phyloP scores from a whole-genome alignment of 1,140 invertebrate species.

The Drosophila biarmipes region DNA sequence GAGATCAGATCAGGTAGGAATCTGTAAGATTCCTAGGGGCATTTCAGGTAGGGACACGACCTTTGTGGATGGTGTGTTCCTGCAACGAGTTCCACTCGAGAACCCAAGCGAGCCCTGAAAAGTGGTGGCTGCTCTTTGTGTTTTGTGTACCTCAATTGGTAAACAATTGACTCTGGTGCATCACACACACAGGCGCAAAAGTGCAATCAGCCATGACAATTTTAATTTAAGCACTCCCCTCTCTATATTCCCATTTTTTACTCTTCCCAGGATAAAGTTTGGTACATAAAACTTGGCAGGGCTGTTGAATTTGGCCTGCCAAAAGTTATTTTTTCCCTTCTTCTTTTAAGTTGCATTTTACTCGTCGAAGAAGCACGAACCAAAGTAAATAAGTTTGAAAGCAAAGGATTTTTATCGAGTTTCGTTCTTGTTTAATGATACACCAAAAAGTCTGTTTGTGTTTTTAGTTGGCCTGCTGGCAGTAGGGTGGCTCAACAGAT shows the following conservation, averaged over 20 bases:
- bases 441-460: slow-evolving; percentile 18
- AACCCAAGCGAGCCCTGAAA: slow-evolving; percentile 16
- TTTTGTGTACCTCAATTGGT: slow-evolving; percentile 60
- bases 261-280: slow-evolving; percentile 34
- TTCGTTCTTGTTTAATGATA: slow-evolving; percentile 41
- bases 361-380: slow-evolving; percentile 46
- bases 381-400: slow-evolving; percentile 41
- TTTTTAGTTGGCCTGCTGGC: slow-evolving; percentile 6
- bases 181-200: slow-evolving; percentile 37
- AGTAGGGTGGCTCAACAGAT: slow-evolving; percentile 20
- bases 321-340: slow-evolving; percentile 22
- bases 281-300: slow-evolving; percentile 51
- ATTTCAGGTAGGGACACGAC: slow-evolving; percentile 54
- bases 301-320: slow-evolving; percentile 32
- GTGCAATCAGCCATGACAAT: slow-evolving; percentile 74
- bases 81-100: slow-evolving; percentile 56
- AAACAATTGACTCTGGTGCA: slow-evolving; percentile 77
- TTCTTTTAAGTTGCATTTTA: slow-evolving; percentile 7
- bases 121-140: slow-evolving; percentile 29
- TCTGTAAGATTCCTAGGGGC: slow-evolving; percentile 25
- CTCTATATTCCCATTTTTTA: not conserved
- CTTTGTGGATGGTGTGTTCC: slow-evolving; percentile 54
- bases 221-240: slow-evolving; percentile 45
- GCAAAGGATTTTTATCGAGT: slow-evolving; percentile 17
- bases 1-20: slow-evolving; percentile 50